These are phyloP conservation scores for Mastomys natalensis DNA, from an alignment of 2,113 vertebrate species.

Conservation along the genomic window DNA sequence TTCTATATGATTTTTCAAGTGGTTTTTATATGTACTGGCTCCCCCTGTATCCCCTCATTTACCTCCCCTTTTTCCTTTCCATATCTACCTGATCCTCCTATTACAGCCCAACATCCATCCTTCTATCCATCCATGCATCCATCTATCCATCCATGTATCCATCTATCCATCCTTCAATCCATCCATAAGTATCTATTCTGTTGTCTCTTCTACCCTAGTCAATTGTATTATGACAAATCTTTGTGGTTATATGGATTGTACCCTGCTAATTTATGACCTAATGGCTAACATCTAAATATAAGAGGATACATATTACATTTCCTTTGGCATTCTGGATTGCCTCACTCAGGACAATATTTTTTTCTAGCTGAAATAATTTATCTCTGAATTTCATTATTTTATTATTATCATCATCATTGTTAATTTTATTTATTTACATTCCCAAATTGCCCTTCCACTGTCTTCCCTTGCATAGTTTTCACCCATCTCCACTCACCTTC, in stretches of 20 bases:
- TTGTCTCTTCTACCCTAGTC: background rate
- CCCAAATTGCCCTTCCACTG: no score
- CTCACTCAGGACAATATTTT: no score
- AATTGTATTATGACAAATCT: background rate
- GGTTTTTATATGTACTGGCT: background rate
- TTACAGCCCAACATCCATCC: background rate
- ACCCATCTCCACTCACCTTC: no score
- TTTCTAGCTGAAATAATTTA: background rate
- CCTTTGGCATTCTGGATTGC: background rate
- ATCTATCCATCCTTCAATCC: background rate
- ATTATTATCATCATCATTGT: no score
- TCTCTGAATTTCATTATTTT: background rate
- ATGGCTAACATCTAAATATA: background rate
- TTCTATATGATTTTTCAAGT: background rate
- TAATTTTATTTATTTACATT: no score
- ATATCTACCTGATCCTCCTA: background rate
- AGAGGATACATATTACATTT: background rate
- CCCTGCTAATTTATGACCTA: background rate
- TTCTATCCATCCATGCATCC: no score
- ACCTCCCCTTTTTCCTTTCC: background rate
- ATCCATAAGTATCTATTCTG: background rate
- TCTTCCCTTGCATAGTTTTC: no score
- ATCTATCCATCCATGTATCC: background rate
- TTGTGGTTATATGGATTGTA: background rate
- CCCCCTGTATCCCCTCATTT: background rate